Evolutionary conservation across 2,888 invertebrate species (phyloP).

Genomic region (Strigamia maritima): DNA sequence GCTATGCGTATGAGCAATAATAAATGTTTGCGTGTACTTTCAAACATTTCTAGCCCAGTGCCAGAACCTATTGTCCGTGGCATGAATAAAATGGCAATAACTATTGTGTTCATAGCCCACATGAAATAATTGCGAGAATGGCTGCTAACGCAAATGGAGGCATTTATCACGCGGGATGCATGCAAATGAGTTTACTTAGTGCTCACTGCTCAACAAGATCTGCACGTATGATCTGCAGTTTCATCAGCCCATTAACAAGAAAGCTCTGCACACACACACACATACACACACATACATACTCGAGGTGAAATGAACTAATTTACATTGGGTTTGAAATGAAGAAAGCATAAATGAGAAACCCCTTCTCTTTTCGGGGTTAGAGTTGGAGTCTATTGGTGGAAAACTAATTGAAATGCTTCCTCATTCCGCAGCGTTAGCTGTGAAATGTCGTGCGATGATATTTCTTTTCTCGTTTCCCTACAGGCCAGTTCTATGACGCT

Average conservation of each 20-base stretch:
- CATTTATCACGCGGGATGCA: constrained; percentile 39
- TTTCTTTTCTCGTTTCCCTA: not conserved
- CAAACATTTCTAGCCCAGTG: constrained; percentile 25
- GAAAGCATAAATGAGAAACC: constrained; percentile 21
- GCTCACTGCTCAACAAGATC: constrained; percentile 32
- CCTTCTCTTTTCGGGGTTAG: constrained; percentile 10
- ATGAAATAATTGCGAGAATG: constrained; percentile 39
- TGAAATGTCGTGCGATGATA: constrained; percentile 10
- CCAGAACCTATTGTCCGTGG: constrained; percentile 35
- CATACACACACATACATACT: not conserved
- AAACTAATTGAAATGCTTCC: constrained; percentile 30
- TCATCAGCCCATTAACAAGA: constrained; percentile 40
- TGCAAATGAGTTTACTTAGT: constrained; percentile 40
- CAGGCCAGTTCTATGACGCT: not conserved
- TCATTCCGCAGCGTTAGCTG: constrained; percentile 16
- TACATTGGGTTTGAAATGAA: constrained; percentile 31
- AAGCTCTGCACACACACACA: not conserved
- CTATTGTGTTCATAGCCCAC: constrained; percentile 35
- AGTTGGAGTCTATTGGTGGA: constrained; percentile 26
- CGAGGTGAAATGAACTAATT: constrained; percentile 37
- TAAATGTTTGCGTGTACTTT: constrained; percentile 19
- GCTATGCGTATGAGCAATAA: not conserved
- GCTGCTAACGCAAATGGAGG: constrained; percentile 36
- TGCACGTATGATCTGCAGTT: constrained; percentile 39
- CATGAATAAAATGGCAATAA: constrained; percentile 38